Evolutionary conservation across 2,113 vertebrate species (phyloP).

Genomic region (Leucopternis melanops): DNA sequence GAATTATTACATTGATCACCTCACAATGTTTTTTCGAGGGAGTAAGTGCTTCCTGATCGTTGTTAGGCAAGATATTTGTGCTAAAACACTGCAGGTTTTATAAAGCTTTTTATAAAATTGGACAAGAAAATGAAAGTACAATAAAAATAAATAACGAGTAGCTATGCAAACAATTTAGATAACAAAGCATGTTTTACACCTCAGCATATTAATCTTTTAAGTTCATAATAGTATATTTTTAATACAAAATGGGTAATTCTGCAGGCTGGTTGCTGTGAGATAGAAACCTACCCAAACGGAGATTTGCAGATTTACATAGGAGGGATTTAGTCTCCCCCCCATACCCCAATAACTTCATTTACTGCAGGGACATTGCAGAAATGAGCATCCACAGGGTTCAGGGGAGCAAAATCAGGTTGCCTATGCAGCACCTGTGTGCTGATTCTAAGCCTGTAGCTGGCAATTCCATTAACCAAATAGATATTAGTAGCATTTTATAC

Average conservation of each 20-base stretch:
- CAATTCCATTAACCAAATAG: not conserved
- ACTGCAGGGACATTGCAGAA: not conserved
- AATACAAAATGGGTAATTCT: not conserved
- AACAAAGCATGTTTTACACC: not conserved
- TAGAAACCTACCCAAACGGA: not conserved
- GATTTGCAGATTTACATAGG: not conserved
- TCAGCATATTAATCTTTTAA: not conserved
- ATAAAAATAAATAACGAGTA: not conserved
- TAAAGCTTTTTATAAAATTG: not conserved
- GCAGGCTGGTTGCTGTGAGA: not conserved
- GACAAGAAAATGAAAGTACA: not conserved
- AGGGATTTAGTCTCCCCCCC: not conserved
- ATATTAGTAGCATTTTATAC: not conserved
- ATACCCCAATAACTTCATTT: not conserved
- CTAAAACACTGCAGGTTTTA: not conserved
- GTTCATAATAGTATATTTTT: not conserved
- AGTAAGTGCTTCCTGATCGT: not conserved
- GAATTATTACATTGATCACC: not conserved
- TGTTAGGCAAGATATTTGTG: not conserved
- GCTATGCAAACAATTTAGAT: not conserved
- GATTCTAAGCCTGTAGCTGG: not conserved
- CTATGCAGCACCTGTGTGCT: not conserved
- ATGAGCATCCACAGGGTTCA: not conserved
- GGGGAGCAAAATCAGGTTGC: not conserved
- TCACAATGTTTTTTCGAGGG: not conserved